A percentile compares a stretch with the other conserved stretches of the same genome.
phyloP scores from a whole-genome alignment of 2,888 invertebrate species.

The Peribatodes rhomboidaria region DNA sequence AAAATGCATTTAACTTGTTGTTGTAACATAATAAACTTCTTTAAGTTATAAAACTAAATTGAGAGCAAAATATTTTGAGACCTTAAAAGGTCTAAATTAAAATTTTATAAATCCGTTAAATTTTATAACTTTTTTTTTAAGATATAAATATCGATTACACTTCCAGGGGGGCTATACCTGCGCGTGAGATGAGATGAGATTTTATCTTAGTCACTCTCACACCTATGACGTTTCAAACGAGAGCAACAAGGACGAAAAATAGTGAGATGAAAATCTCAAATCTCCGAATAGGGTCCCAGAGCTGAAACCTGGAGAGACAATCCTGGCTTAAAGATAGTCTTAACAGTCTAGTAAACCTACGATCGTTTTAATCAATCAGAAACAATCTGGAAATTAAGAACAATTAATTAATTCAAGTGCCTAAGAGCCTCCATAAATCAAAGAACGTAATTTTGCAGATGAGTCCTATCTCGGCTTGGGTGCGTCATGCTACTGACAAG shows the following conservation, averaged over 20 bases:
- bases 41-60: not conserved
- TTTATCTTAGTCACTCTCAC: no score
- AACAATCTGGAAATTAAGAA: conserved; percentile 32
- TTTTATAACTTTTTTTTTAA: no score
- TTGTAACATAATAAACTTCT: not conserved
- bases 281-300: no score
- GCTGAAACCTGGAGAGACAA: conserved; percentile 14
- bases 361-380: conserved; percentile 24
- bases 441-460: conserved; percentile 28
- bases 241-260: no score
- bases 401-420: conserved; percentile 31
- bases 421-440: conserved; percentile 35
- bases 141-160: conserved; percentile 6
- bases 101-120: no score
- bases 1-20: not conserved
- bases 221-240: no score
- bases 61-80: not conserved
- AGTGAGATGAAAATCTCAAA: no score
- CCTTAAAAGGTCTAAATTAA: no score
- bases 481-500: conserved; percentile 25
- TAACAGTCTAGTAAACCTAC: conserved; percentile 16
- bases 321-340: conserved; percentile 13
- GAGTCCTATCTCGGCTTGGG: conserved; percentile 17
- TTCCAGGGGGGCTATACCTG: no score
- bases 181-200: no score